Evolutionary conservation across 1,140 invertebrate species (phyloP), one percentile per base, ranked within the genome.

Genomic region (Hydropsyche tenuis): DNA sequence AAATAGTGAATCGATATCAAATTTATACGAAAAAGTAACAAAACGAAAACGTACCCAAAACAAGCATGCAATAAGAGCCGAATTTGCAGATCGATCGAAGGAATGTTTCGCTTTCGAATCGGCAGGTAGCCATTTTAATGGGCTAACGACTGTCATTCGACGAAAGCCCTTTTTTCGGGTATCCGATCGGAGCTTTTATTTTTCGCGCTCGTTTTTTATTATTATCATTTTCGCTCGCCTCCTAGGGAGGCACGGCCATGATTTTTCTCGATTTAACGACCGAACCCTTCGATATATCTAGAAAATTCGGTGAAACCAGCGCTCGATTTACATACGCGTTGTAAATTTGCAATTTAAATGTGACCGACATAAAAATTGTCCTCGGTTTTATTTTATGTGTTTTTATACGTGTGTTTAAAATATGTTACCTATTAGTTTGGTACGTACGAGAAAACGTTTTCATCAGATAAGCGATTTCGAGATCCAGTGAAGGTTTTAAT

Each of bases 121-220:
- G 30, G 30, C 75, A 73, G 75, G 75, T 76, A 77, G 75, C 69
- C 72, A 72, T 77, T 77, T 77, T 77, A 77, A 77, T 77, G 75
- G 75, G 56, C 72, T 73, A 76, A 76, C 68, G 72, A 76, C 72
- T 76, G 75, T 76, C 75, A 76, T 76, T 72, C 48, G 72, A 73
- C 69, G 75, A 73, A 51, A 76, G 53, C 62, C 48, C 73, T 76
- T 76, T 73, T 71, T 23, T 71, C 46, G 37, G 42, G 30, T 64
- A 70, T 73, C 63, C 5, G 37, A 42, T 42, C 70, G 46, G 18
- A 20, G 64, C 62, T 73, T 73, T 64, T 65, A 48, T 65, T 56
- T 68, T 66, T 18, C 63, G 16, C 30, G 48, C 48, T 1, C 45
- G n/a, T 68, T 68, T 68, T 48, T 46, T 68, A 22, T 68, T 23